Conservation (phyloP, 2,113 vertebrate genomes). For the Piaya cayana region DNA sequence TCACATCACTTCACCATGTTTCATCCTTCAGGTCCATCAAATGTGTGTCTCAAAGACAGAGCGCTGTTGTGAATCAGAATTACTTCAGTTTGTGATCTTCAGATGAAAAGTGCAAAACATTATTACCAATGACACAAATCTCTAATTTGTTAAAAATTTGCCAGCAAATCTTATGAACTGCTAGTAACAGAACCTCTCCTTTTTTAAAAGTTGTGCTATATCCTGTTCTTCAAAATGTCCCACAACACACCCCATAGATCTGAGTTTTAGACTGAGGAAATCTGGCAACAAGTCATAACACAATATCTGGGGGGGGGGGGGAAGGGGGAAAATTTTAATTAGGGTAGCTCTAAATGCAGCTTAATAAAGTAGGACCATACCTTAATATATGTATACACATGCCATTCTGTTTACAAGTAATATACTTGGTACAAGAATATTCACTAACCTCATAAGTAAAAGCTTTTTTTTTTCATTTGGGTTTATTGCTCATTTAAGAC, state of each 20-base stretch:
- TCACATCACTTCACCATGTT: neutral
- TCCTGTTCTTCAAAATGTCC: neutral
- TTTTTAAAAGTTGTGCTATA: neutral
- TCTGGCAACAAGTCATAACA: neutral
- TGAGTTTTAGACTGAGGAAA: neutral
- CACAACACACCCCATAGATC: neutral
- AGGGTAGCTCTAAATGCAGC: neutral
- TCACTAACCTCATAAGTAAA: neutral
- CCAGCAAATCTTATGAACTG: neutral
- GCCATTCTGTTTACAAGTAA: neutral
- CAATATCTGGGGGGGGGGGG: neutral
- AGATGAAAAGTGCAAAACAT: neutral
- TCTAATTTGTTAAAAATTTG: neutral
- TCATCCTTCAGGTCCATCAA: neutral
- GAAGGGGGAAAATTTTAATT: neutral
- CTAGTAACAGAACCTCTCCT: neutral
- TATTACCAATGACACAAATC: neutral
- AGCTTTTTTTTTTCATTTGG: neutral
- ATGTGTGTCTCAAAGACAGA: fast-evolving
- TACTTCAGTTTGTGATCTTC: neutral
- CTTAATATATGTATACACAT: neutral
- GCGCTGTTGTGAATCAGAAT: neutral
- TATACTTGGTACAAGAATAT: neutral
- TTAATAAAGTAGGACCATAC: neutral
- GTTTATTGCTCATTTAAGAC: neutral